phyloP scores from a whole-genome alignment of 2,113 vertebrate species.

The Cephalopterus ornatus region DNA sequence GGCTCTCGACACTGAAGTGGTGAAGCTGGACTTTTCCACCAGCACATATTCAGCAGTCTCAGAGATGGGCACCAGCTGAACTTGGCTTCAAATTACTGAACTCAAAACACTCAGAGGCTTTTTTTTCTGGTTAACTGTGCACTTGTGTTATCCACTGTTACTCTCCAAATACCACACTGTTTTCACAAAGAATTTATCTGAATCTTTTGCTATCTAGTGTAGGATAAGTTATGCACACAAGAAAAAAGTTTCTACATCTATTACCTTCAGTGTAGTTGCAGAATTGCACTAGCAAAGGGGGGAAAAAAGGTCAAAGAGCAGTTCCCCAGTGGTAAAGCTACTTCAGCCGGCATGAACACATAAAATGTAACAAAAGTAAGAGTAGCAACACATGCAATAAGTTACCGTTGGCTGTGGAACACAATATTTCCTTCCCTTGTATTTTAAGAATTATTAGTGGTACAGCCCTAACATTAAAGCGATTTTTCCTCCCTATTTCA shows the following conservation, averaged over 20 bases:
- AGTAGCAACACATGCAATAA: background rate
- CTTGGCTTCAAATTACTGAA: background rate
- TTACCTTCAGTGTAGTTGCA: background rate
- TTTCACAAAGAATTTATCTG: background rate
- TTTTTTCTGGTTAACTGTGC: background rate
- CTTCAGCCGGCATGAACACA: background rate
- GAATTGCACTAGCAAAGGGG: background rate
- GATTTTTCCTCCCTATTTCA: background rate
- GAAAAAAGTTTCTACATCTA: background rate
- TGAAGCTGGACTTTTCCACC: background rate
- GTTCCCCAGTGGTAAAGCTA: background rate
- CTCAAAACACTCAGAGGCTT: background rate
- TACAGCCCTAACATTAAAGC: conserved; percentile 41
- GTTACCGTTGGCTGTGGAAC: background rate
- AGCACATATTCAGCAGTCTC: background rate
- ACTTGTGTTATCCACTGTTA: background rate
- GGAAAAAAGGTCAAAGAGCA: background rate
- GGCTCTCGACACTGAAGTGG: background rate
- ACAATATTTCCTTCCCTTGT: background rate
- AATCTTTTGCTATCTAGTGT: background rate
- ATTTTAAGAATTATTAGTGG: conserved; percentile 1
- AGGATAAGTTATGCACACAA: background rate
- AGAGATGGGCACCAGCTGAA: background rate
- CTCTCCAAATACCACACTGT: background rate
- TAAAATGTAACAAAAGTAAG: background rate